A percentile compares a stretch with the other conserved stretches of the same genome.
Conservation (phyloP, 2,888 invertebrate species). For the Gymnocheta viridis region DNA sequence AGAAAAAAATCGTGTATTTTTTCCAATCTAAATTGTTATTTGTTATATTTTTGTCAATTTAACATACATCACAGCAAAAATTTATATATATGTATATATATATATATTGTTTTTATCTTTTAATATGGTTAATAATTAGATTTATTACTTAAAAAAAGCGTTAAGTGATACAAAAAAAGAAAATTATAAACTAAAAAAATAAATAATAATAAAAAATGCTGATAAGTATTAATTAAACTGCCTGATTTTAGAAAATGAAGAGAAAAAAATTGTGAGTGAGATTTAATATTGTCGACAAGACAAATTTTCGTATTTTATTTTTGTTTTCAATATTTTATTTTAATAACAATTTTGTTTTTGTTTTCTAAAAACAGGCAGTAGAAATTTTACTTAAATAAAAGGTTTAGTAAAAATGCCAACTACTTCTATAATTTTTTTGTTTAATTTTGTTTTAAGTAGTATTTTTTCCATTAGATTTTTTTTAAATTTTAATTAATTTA, state of each 20-base stretch:
- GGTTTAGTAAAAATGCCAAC: constrained; percentile 22
- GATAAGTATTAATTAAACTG: not conserved
- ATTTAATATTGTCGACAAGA: no score
- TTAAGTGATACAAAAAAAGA: constrained; percentile 1
- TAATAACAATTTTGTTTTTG: no score
- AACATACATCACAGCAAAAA: constrained; percentile 82
- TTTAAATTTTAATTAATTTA: constrained; percentile 23
- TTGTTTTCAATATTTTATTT: no score
- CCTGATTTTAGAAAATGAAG: no score
- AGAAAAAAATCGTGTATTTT: constrained; percentile 33
- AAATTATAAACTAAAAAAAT: no score
- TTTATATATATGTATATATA: no score
- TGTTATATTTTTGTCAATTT: constrained; percentile 76
- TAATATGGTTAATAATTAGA: constrained; percentile 51
- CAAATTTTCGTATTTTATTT: no score
- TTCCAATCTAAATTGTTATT: constrained; percentile 70
- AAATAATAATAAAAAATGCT: not conserved
- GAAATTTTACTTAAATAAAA: constrained; percentile 8
- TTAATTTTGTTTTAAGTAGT: constrained; percentile 37
- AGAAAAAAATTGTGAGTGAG: no score
- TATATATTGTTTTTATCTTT: constrained; percentile 71
- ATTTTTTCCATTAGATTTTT: constrained; percentile 29
- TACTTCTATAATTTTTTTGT: not conserved
- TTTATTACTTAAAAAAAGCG: constrained; percentile 47
- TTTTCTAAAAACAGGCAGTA: no score